These are phyloP conservation scores for Leucoraja ocellata DNA, from an alignment of 2,797 vertebrate species.

Conservation along the genomic window DNA sequence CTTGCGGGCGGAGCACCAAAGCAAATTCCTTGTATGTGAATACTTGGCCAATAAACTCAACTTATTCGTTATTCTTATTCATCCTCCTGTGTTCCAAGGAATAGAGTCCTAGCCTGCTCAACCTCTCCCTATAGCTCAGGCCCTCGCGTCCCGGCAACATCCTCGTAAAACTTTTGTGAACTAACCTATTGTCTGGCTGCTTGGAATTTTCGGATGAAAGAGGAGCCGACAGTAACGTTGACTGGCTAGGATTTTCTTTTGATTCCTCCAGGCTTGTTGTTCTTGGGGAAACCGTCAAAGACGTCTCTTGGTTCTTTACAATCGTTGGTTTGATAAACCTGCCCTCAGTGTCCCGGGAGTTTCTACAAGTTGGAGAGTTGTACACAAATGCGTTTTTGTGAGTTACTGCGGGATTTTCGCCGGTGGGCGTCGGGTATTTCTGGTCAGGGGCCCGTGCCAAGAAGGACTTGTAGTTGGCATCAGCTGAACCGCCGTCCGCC, in stretches of 20 bases:
- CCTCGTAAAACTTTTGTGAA: neutral
- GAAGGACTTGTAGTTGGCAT: neutral
- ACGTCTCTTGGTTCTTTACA: neutral
- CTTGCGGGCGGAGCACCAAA: too few relatives aligned
- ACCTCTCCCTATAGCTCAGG: too few relatives aligned
- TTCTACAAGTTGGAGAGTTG: neutral
- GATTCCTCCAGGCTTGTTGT: neutral
- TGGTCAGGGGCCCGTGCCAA: neutral
- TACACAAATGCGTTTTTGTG: neutral
- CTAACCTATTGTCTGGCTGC: constrained; percentile 1
- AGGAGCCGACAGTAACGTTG: neutral
- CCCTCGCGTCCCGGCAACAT: too few relatives aligned
- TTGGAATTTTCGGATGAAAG: neutral
- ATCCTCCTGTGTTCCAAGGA: too few relatives aligned
- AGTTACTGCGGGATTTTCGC: neutral
- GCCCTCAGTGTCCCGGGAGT: neutral
- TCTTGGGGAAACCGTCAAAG: neutral
- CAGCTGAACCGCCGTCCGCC: neutral
- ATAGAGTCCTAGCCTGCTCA: too few relatives aligned
- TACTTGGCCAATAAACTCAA: too few relatives aligned
- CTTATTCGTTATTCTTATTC: too few relatives aligned
- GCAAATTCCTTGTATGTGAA: too few relatives aligned
- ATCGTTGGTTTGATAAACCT: too few relatives aligned
- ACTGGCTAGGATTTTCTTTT: neutral
- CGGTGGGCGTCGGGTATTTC: neutral